phyloP scores from a whole-genome alignment of 2,113 vertebrate species.

The Engraulis encrasicolus region DNA sequence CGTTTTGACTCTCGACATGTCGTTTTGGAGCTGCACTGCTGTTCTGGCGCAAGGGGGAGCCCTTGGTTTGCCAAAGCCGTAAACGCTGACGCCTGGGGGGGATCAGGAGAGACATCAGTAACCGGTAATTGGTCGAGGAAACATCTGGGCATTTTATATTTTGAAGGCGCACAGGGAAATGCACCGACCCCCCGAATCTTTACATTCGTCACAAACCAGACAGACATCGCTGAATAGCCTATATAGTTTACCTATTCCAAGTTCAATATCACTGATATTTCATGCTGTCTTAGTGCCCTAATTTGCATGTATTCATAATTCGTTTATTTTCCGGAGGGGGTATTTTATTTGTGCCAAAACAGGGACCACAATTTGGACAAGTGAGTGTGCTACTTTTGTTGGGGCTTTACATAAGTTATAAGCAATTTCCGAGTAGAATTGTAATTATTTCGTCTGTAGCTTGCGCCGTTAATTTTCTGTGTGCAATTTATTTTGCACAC shows the following conservation, averaged over 20 bases:
- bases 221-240: not conserved
- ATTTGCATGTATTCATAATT: not conserved
- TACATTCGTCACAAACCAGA: not conserved
- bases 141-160: slow-evolving; percentile 11
- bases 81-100: not conserved
- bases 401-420: no score
- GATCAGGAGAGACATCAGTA: not conserved
- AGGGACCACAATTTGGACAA: no score
- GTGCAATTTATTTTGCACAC: not conserved
- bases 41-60: not conserved
- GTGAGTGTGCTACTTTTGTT: no score
- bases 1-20: not conserved
- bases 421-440: no score
- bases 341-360: not conserved
- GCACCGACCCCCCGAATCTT: not conserved
- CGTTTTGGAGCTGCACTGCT: not conserved
- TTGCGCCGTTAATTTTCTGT: not conserved
- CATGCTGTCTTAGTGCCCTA: not conserved
- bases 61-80: not conserved
- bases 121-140: not conserved
- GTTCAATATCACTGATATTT: not conserved
- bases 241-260: not conserved
- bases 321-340: not conserved
- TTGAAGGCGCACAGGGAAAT: not conserved
- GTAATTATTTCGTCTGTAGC: not conserved